Conservation (phyloP, 2,113 vertebrate species). For the Cercocebus atys region DNA sequence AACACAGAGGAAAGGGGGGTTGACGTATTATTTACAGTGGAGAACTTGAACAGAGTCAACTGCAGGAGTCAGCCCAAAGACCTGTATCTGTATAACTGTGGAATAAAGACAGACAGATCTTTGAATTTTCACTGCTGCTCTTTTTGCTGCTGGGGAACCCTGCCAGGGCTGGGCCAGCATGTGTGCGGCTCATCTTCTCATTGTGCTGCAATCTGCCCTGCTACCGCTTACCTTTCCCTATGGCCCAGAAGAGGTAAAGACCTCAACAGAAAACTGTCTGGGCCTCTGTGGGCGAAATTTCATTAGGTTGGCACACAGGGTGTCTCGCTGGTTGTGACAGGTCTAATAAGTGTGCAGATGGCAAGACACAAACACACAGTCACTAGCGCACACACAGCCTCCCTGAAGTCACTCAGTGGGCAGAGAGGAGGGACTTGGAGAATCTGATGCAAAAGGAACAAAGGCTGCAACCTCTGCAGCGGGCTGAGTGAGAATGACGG, state of each 20-base stretch:
- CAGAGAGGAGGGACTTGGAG: conserved; percentile 59
- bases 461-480: conserved; percentile 69
- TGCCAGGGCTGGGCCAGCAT: neutral
- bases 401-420: conserved; percentile 36
- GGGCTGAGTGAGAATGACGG: conserved; percentile 65
- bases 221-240: neutral
- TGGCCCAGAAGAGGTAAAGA: neutral
- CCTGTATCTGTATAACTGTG: neutral
- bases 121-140: neutral
- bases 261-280: neutral
- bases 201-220: neutral
- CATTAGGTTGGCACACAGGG: neutral
- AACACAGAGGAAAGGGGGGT: neutral
- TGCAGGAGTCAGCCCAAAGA: neutral
- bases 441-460: conserved; percentile 73
- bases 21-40: conserved; percentile 60
- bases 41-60: conserved; percentile 17
- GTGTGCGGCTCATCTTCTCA: neutral
- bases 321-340: neutral
- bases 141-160: neutral
- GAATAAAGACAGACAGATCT: conserved; percentile 35
- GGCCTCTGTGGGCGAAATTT: neutral
- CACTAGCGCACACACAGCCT: too few species aligned
- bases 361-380: neutral
- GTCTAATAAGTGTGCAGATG: conserved; percentile 29